phyloP scores from a whole-genome alignment of 2,888 invertebrate genomes.

The Mactromeris polynyma region DNA sequence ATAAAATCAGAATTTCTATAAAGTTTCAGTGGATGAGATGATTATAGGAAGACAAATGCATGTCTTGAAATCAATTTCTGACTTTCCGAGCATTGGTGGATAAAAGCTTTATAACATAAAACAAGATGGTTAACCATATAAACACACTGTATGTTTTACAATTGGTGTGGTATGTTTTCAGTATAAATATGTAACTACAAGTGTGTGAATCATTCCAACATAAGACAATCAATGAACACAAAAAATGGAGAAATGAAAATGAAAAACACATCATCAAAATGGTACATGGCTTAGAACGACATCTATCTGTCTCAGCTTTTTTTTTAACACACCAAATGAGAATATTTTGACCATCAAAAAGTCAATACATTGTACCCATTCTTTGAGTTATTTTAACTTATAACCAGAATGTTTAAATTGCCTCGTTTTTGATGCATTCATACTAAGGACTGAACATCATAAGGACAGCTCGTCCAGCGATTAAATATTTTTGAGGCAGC shows the following conservation, averaged over 20 bases:
- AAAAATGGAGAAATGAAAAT: slow-evolving; percentile 27
- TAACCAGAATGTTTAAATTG: neutral
- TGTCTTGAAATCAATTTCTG: neutral
- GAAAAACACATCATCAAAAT: slow-evolving; percentile 20
- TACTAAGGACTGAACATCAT: neutral
- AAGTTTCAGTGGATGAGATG: too few species aligned
- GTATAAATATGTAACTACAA: neutral
- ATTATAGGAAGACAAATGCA: too few species aligned
- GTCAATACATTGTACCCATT: too few species aligned
- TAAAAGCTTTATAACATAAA: neutral
- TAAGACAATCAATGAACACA: slow-evolving; percentile 36
- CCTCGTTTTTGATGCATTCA: neutral
- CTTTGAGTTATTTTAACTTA: too few species aligned
- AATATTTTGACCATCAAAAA: too few species aligned
- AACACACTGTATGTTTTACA: slow-evolving; percentile 11
- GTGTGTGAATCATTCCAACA: slow-evolving; percentile 33
- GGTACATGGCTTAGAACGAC: neutral
- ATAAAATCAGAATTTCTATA: too few species aligned
- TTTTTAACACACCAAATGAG: too few species aligned
- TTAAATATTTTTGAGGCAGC: neutral
- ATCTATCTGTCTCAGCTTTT: neutral
- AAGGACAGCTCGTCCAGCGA: neutral
- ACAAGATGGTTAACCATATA: neutral
- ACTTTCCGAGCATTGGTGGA: neutral
- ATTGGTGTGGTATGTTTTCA: neutral